Evolutionary conservation across 2,888 invertebrate genomes (phyloP), one percentile per base, ranked within the genome.

Genomic region (Agonopterix heracliana): DNA sequence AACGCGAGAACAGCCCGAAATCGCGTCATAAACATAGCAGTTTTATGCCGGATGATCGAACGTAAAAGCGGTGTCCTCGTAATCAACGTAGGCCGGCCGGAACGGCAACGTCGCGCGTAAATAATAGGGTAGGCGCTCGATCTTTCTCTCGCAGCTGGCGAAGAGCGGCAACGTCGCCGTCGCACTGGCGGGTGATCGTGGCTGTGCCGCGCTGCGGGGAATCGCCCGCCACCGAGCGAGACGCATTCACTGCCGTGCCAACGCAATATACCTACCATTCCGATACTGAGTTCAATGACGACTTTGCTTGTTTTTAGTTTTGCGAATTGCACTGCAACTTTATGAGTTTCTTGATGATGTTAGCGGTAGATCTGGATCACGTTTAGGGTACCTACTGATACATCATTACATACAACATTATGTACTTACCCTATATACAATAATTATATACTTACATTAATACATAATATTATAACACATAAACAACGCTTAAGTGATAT

Each of bases 41-140:
- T 74, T 73, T 70, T 68, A 67, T 72, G 70, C 75, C 81, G 83
- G 78, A 80, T 81, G 78, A 84, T 85, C 74, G 74, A 84, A 87
- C 87, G 86, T 87, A 86, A 86, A 86, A 86, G 83, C 85, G 80
- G 82, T 87, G 87, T 88, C 87, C 87, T 88, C 87, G 87, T 87
- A 88, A 87, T 87, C 82, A 87, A 87, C 87, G 87, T 88, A 87
- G 86, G 85, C 83, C 80, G 81, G 61, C 64, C 83, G 81, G 72
- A 56, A 64, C 71, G 88, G 86, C 88, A 88, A 88, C 88, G 81
- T 68, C 85, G 86, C 88, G 84, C 82, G 86, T 87, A 87, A 87
- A 87, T 87, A 87, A 88, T 87, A 87, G 88, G 88, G 88, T 88
- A 86, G 83, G 76, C 79, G 78, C 46, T 44, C 45, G 46, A 47